Base-by-base conservation (phyloP, 2,797 vertebrate species). In the Hoplostethus atlanticus region DNA sequence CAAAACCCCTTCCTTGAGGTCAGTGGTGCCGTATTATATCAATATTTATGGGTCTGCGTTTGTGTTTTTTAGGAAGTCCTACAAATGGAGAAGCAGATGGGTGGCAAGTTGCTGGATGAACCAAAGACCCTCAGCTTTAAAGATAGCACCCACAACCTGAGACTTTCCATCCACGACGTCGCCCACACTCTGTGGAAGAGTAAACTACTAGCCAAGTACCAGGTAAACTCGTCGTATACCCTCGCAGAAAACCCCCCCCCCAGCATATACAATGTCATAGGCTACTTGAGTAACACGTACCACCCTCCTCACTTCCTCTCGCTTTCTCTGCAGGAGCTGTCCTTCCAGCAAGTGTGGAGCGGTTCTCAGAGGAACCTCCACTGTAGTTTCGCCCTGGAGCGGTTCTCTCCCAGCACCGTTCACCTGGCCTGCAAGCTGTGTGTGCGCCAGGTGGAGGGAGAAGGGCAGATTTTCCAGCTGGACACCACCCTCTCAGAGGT, bases 391-490 rank as follows among this genome's bases (percentile, higher is more conserved):
- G 97, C 96, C 0, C 91, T 99, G 93, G 98, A 99, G 84, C 95
- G 98, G 1, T 97, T 97, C 87, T 96, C 95, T 72, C 84, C 94
- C 69, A 92, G 85, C 87, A 98, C 97, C 0, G 80, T 94, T 76
- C 96, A 98, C 64, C 94, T 99, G 68, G 90, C 95, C 64, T 99
- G 97, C 84, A 99, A 99, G 83, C 96, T 99, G 51, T 99, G 98
- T 0, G 97, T 99, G 62, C 93, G 98, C 3, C 98, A 99, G 90
- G 97, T 99, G 0, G 97, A 99, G 90, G 98, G 98, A 52, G 98
- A 99, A 80, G 98, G 98, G 3, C 97, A 99, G 92, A 99, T 99
- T 75, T 99, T 99, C 85, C 98, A 99, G 90, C 95, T 99, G 57
- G 96, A 96, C 92, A 98, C 96, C 38, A 96, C 95, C 0, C 84